Percentiles rank a stretch among this genome's conserved stretches.
phyloP scores from a whole-genome alignment of 1,140 invertebrate genomes.

The Meteorus sp. region DNA sequence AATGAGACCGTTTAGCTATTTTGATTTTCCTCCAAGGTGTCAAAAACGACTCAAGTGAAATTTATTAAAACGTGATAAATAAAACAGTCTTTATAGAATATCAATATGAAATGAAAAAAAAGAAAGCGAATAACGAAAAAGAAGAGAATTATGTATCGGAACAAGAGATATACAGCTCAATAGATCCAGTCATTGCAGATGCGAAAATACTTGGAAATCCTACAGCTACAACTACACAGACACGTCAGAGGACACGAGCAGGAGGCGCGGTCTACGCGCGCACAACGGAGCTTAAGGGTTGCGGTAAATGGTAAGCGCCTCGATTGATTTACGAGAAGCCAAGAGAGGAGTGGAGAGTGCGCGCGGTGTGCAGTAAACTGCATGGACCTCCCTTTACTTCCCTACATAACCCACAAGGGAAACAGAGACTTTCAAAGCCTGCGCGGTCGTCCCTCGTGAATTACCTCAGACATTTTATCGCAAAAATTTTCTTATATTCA shows the following conservation, averaged over 20 bases:
- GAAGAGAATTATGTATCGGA: neutral
- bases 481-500: conserved; percentile 11
- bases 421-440: conserved; percentile 13
- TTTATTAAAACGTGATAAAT: no score
- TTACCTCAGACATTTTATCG: conserved; percentile 18
- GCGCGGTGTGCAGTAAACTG: no score
- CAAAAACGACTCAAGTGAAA: no score
- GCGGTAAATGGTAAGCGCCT: conserved; percentile 29
- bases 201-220: no score
- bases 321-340: conserved; percentile 33
- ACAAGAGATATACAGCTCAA: no score
- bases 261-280: no score
- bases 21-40: no score
- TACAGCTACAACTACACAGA: no score
- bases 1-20: no score
- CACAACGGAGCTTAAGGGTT: conserved; percentile 32
- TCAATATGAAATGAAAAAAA: neutral
- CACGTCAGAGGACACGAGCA: neutral
- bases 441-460: conserved; percentile 7
- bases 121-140: neutral
- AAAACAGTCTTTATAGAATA: no score
- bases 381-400: no score
- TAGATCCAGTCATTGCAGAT: no score
- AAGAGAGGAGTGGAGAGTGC: neutral
- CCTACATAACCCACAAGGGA: neutral